Percentiles rank a stretch among this genome's conserved stretches.
These are phyloP conservation scores for Sarcoramphus papa DNA, from an alignment of 2,797 vertebrate genomes.

Conservation along the genomic window DNA sequence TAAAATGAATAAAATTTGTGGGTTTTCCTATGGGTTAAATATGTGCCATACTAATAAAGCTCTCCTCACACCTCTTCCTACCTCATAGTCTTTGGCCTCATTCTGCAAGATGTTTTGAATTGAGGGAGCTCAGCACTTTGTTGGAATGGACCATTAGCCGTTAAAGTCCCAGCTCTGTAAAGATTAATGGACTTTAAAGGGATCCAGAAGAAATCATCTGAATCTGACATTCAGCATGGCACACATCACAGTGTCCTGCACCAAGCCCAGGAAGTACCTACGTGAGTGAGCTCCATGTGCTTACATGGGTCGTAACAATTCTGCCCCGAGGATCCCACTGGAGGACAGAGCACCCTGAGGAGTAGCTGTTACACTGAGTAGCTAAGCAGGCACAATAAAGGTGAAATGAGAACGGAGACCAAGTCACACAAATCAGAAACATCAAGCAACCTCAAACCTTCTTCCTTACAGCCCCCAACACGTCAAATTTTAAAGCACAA, in stretches of 20 bases:
- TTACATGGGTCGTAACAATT: not conserved
- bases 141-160: not conserved
- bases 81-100: not conserved
- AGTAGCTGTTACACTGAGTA: not conserved
- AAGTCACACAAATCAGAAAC: not conserved
- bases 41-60: conserved; percentile 40
- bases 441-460: not conserved
- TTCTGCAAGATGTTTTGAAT: conserved; percentile 30
- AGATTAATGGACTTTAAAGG: not conserved
- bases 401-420: not conserved
- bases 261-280: not conserved
- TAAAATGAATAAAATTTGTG: conserved; percentile 52
- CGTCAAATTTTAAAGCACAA: not conserved
- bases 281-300: not conserved
- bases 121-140: conserved; percentile 16
- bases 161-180: not conserved
- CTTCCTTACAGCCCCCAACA: not conserved
- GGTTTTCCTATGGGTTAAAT: conserved; percentile 55
- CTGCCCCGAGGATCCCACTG: not conserved
- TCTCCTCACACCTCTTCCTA: conserved; percentile 45
- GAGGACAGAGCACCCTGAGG: not conserved
- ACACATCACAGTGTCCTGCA: not conserved
- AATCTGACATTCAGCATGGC: not conserved
- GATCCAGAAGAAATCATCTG: not conserved
- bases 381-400: not conserved